phyloP scores from a whole-genome alignment of 2,888 invertebrate genomes.

The Apotomis betuletana region DNA sequence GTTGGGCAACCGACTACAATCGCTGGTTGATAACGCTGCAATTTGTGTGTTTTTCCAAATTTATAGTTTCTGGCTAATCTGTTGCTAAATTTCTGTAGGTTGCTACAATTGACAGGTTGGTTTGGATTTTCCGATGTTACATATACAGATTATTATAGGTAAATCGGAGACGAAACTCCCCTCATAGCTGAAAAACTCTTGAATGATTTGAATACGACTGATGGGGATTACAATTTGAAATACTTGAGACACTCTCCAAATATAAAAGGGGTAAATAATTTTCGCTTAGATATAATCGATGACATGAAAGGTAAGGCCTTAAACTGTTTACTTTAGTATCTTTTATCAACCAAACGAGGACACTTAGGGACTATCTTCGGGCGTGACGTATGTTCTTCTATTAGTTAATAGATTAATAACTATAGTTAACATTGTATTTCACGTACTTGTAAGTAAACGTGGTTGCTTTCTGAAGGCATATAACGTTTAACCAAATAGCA shows the following conservation, averaged over 20 bases:
- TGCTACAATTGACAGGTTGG: background rate
- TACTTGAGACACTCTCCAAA: slow-evolving; percentile 32
- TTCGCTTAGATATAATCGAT: slow-evolving; percentile 22
- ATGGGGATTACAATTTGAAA: slow-evolving; percentile 25
- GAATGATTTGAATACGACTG: slow-evolving; percentile 16
- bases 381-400: no score
- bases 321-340: background rate
- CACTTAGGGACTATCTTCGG: no score
- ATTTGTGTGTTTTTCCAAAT: slow-evolving; percentile 22
- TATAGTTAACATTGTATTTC: background rate
- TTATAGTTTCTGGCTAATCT: slow-evolving; percentile 19
- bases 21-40: slow-evolving; percentile 25
- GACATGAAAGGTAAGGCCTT: background rate
- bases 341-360: background rate
- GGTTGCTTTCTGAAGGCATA: background rate
- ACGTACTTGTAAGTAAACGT: slow-evolving; percentile 2
- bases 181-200: background rate
- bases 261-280: slow-evolving; percentile 8
- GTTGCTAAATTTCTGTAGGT: slow-evolving; percentile 1
- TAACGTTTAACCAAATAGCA: background rate
- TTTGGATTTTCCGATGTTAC: background rate
- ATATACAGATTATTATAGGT: background rate
- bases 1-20: slow-evolving; percentile 21
- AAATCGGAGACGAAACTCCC: background rate
- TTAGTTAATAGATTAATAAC: no score